Conservation (phyloP, 2,888 invertebrate species). For the Odontothrips loti region DNA sequence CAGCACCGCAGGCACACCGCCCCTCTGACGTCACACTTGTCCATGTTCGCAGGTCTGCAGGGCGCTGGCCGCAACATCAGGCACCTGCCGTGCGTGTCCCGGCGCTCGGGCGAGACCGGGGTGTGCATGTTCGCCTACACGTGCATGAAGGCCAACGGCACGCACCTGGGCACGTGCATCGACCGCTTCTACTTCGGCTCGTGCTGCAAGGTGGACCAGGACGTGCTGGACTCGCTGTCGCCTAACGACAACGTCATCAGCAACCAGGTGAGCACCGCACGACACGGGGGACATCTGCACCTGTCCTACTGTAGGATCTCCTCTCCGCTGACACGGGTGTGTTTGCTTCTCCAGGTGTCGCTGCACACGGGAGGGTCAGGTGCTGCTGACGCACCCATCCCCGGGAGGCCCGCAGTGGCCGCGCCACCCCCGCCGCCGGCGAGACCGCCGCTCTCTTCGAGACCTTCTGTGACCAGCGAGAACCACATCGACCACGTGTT, state of each 20-base stretch:
- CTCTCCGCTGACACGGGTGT: no score
- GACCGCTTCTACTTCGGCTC: constrained; percentile 92
- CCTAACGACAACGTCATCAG: constrained; percentile 29
- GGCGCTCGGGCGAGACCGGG: constrained; percentile 72
- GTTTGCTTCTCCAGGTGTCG: constrained; percentile 41
- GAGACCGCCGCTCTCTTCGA: constrained; percentile 41
- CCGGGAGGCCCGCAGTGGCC: constrained; percentile 33
- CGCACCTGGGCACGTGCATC: constrained; percentile 86
- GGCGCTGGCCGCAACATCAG: constrained; percentile 79
- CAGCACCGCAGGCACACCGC: no score
- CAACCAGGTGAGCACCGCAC: constrained; percentile 11
- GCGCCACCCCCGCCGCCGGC: constrained; percentile 30
- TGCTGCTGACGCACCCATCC: constrained; percentile 36
- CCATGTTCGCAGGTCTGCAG: not conserved
- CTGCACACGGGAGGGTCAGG: constrained; percentile 24
- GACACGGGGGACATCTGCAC: no score
- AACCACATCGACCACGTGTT: constrained; percentile 58
- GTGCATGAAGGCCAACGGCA: constrained; percentile 84
- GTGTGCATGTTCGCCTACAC: constrained; percentile 93
- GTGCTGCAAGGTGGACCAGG: constrained; percentile 70
- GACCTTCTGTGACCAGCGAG: constrained; percentile 39
- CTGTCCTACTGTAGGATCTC: no score
- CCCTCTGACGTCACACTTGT: no score
- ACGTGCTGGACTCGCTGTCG: constrained; percentile 19
- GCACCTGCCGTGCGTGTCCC: constrained; percentile 80